These are phyloP conservation scores for Noctua comes DNA, from an alignment of 2,888 invertebrate species.

Conservation along the genomic window DNA sequence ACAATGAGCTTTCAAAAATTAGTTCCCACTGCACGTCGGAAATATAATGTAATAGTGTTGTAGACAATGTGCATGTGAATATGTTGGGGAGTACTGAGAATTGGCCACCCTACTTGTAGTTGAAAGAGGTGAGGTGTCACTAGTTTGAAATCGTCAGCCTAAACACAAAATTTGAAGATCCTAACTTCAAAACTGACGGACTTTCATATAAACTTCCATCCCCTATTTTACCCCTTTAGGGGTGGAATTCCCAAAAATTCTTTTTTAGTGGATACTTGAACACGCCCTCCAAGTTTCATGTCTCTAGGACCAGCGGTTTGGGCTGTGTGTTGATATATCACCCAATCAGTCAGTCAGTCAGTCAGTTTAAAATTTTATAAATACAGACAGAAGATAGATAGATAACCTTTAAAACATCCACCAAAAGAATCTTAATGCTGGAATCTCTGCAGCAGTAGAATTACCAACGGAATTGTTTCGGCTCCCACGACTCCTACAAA, in stretches of 20 bases:
- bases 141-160: neutral
- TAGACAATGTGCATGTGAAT: conserved; percentile 42
- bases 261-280: no score
- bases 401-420: neutral
- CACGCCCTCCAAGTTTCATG: no score
- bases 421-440: neutral
- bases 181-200: no score
- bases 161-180: no score
- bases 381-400: no score
- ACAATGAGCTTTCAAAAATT: conserved; percentile 78
- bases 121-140: conserved; percentile 1
- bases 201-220: no score
- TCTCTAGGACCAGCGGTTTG: no score
- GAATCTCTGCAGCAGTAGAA: neutral
- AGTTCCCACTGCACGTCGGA: conserved; percentile 59
- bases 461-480: neutral
- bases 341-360: no score
- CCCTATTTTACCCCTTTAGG: no score
- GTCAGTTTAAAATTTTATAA: no score
- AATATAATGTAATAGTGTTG: conserved; percentile 48
- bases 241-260: no score
- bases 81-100: conserved; percentile 35
- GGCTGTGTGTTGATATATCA: no score
- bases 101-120: conserved; percentile 22
- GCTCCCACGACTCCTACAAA: conserved; percentile 1